These are phyloP conservation scores for Eledone cirrhosa DNA, from an alignment of 2,888 invertebrate genomes.

Conservation along the genomic window DNA sequence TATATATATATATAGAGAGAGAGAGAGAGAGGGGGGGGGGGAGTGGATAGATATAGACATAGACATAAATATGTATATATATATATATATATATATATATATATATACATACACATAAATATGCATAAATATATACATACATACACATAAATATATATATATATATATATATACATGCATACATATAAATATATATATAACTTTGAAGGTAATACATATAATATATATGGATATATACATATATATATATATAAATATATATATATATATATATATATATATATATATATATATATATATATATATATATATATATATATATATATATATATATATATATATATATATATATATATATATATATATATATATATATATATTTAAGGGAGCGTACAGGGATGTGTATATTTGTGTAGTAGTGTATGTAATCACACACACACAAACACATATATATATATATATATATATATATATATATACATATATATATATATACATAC, in stretches of 20 bases:
- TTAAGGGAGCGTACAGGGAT: no score
- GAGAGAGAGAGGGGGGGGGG: no score
- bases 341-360: background rate
- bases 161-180: background rate
- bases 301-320: background rate
- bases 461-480: no score
- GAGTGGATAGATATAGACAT: background rate
- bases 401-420: no score
- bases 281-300: background rate
- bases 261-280: background rate
- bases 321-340: background rate
- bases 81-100: background rate
- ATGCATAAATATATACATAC: background rate
- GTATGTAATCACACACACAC: no score
- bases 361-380: no score
- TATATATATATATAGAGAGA: background rate
- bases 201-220: background rate
- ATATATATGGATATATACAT: background rate
- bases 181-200: background rate
- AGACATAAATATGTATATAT: background rate
- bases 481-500: no score
- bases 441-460: no score
- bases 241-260: background rate
- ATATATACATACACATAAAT: background rate
- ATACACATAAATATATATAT: background rate